These are phyloP conservation scores for Empidonax alnorum DNA, from an alignment of 2,113 vertebrate genomes.

Conservation along the genomic window DNA sequence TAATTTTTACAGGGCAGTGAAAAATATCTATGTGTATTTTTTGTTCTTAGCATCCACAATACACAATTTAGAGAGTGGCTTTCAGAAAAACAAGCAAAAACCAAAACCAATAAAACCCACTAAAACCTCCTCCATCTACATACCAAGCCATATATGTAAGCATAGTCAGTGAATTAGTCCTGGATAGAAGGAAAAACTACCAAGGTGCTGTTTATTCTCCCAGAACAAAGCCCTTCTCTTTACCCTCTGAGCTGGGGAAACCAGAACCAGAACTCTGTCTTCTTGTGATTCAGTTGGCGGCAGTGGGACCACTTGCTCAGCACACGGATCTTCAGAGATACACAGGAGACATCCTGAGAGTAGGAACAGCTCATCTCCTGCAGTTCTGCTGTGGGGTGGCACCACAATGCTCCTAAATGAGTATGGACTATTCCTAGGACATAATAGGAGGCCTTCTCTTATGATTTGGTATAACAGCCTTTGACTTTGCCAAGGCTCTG, in stretches of 20 bases:
- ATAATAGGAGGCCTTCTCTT: neutral
- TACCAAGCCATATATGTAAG: neutral
- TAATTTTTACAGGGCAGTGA: neutral
- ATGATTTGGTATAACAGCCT: neutral
- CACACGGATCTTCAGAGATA: neutral
- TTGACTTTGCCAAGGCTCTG: neutral
- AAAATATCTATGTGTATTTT: neutral
- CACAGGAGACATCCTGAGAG: neutral
- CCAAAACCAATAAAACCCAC: neutral
- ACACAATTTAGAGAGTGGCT: neutral
- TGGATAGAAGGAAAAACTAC: neutral
- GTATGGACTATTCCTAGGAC: neutral
- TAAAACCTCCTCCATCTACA: neutral
- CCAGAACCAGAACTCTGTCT: neutral
- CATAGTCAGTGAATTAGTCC: neutral
- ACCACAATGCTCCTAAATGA: neutral
- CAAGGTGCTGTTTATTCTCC: neutral
- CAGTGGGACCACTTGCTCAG: neutral
- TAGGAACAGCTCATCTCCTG: neutral
- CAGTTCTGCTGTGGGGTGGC: neutral
- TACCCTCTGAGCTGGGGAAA: neutral
- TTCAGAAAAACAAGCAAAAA: neutral
- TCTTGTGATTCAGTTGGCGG: neutral
- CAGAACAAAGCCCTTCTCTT: neutral
- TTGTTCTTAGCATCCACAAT: neutral